These are phyloP conservation scores for Gadopsis marmoratus DNA, from an alignment of 2,797 vertebrate genomes.

Conservation along the genomic window DNA sequence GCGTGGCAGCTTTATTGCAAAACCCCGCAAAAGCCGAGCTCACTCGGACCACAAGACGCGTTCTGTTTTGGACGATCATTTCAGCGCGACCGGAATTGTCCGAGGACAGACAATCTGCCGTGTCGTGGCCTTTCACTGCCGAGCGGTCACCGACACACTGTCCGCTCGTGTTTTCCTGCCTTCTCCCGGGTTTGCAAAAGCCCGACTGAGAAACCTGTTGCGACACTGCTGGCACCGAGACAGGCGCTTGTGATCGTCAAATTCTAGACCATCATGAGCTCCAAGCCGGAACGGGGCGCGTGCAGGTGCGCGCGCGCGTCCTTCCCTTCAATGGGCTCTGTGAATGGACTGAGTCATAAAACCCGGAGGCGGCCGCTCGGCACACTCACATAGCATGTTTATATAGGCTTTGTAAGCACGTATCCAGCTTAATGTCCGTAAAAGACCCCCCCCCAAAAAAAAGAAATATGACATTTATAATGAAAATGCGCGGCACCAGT, in stretches of 20 bases:
- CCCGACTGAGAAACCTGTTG: conserved; percentile 81
- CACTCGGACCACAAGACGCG: neutral
- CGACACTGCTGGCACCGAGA: conserved; percentile 71
- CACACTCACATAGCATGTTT: conserved; percentile 65
- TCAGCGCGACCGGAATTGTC: neutral
- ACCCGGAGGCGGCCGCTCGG: conserved; percentile 77
- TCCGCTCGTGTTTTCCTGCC: conserved; percentile 14
- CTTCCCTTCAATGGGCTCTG: conserved; percentile 71
- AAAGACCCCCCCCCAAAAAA: too few relatives aligned
- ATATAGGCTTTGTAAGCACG: conserved; percentile 38
- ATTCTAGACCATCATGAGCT: conserved; percentile 74
- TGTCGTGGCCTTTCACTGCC: neutral
- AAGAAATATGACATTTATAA: neutral
- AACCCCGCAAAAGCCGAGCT: neutral
- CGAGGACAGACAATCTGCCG: neutral
- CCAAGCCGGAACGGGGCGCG: conserved; percentile 71
- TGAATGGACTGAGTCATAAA: conserved; percentile 84
- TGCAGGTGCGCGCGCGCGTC: conserved; percentile 38
- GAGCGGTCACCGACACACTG: neutral
- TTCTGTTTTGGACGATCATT: neutral
- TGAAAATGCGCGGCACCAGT: too few relatives aligned
- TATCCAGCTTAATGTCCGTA: neutral
- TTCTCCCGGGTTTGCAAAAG: conserved; percentile 35
- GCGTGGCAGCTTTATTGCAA: neutral
- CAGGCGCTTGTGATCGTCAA: conserved; percentile 68